Conservation (phyloP, 2,797 vertebrate genomes). For the Apodemus agrarius region DNA sequence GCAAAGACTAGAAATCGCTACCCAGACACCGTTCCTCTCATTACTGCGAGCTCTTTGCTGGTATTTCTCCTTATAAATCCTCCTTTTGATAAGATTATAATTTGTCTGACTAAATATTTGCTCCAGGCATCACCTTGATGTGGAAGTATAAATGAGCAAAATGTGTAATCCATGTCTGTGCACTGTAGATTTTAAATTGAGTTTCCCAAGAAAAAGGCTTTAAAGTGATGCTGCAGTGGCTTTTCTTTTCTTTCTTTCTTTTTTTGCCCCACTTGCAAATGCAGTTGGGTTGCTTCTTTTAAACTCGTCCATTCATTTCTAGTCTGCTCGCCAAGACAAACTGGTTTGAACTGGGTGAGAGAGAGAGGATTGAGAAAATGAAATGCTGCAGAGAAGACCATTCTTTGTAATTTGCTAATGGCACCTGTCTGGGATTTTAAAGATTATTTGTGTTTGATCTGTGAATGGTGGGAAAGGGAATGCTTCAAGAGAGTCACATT, state of each 20-base stretch:
- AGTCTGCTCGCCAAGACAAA: background rate
- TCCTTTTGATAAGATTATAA: slow-evolving; percentile 68
- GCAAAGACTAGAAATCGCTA: slow-evolving; percentile 73
- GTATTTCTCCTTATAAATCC: slow-evolving; percentile 39
- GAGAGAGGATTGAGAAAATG: background rate
- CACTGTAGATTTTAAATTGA: background rate
- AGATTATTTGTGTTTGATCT: slow-evolving; percentile 7
- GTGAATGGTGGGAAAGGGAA: background rate
- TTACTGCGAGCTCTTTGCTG: background rate
- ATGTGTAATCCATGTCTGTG: background rate
- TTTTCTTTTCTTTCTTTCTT: background rate
- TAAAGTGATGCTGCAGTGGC: background rate
- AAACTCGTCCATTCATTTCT: background rate
- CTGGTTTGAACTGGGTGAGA: background rate
- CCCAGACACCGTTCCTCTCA: background rate
- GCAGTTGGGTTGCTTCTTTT: background rate
- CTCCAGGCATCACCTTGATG: slow-evolving; percentile 17
- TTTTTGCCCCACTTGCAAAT: background rate
- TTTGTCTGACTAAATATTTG: slow-evolving; percentile 70
- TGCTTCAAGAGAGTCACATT: background rate
- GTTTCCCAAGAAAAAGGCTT: slow-evolving; percentile 32
- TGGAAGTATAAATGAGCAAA: slow-evolving; percentile 40
- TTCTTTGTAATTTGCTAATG: slow-evolving; percentile 15
- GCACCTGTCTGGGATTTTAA: background rate
- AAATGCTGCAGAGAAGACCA: background rate